phyloP scores from a whole-genome alignment of 1,140 invertebrate species.

The Scylla paramamosain region DNA sequence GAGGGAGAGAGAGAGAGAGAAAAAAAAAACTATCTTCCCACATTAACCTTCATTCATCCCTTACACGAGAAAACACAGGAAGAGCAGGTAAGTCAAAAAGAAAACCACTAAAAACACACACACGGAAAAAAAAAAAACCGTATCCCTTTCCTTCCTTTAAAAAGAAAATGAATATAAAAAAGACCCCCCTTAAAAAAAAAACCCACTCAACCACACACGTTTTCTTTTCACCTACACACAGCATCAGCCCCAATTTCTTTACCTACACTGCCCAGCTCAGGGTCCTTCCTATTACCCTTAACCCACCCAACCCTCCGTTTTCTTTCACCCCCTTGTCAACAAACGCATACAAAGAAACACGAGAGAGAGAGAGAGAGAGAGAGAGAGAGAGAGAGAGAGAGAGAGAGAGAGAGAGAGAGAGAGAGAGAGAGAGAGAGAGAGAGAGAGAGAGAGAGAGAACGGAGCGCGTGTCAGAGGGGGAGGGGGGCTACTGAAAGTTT shows the following conservation, averaged over 20 bases:
- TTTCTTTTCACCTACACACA: not conserved
- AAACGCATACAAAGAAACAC: not conserved
- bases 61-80: too few species aligned
- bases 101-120: too few species aligned
- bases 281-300: too few species aligned
- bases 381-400: too few species aligned
- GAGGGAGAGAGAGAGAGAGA: too few species aligned
- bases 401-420: too few species aligned
- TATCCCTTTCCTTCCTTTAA: not conserved
- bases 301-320: not conserved
- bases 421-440: too few species aligned
- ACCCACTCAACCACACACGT: not conserved
- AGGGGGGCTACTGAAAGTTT: not conserved
- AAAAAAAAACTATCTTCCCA: too few species aligned
- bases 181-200: not conserved
- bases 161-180: not conserved
- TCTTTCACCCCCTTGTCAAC: not conserved
- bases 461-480: not conserved
- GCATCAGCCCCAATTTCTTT: not conserved
- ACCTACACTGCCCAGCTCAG: too few species aligned
- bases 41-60: too few species aligned
- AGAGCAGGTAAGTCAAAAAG: too few species aligned
- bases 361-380: not conserved
- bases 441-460: not conserved
- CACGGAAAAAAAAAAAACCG: not conserved